A percentile compares a stretch with the other conserved stretches of the same genome.
Evolutionary conservation across 2,888 invertebrate species (phyloP).

Genomic region (Diarsia mendica): DNA sequence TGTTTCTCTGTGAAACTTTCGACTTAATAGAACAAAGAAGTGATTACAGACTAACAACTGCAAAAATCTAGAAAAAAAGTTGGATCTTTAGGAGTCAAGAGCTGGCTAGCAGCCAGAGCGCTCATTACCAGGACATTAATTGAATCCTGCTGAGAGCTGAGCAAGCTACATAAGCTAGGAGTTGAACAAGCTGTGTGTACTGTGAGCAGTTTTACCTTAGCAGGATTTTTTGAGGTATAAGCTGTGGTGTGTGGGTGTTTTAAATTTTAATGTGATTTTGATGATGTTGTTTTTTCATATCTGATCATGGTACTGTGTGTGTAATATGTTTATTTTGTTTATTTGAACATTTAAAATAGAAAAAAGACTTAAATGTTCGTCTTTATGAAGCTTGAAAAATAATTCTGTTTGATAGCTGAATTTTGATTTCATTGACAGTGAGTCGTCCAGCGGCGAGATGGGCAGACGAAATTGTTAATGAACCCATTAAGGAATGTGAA

Average conservation of each 20-base stretch:
- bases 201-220: conserved; percentile 40
- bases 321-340: too few species aligned
- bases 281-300: too few species aligned
- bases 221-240: conserved; percentile 35
- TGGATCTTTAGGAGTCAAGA: conserved; percentile 53
- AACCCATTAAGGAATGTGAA: too few species aligned
- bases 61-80: conserved; percentile 50
- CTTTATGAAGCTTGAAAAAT: too few species aligned
- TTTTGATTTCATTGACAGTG: too few species aligned
- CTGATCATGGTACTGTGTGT: too few species aligned
- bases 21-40: conserved; percentile 60
- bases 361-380: too few species aligned
- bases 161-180: conserved; percentile 52
- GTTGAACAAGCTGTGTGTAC: conserved; percentile 46
- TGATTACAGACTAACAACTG: conserved; percentile 57
- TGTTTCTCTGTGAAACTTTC: conserved; percentile 49
- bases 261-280: conserved; percentile 14
- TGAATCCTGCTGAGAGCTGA: conserved; percentile 64
- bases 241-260: background rate
- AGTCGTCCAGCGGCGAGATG: too few species aligned
- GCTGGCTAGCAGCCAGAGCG: conserved; percentile 61
- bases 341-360: too few species aligned
- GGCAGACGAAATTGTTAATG: too few species aligned
- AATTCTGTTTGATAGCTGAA: too few species aligned
- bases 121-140: conserved; percentile 69